Base-by-base conservation (phyloP, 2,888 invertebrate species). In the Tinea semifulvella region DNA sequence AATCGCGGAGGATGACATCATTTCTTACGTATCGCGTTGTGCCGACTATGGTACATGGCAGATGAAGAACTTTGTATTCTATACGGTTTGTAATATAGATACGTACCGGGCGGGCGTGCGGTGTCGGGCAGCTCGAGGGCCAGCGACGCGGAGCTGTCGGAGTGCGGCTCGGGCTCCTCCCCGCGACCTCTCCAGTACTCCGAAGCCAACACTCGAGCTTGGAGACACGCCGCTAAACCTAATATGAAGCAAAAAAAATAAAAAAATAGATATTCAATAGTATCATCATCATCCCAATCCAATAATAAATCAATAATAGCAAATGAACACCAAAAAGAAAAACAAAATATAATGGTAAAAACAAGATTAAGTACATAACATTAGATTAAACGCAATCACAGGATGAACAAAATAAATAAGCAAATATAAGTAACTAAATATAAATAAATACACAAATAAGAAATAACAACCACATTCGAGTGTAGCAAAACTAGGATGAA, bases 141-240 rank as follows among this genome's bases (percentile, higher is more conserved):
- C 48, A 86, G 70, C 48, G 86, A 86, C 47, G 86, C 86, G 52
- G 87, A 86, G 3, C 85, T 81, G 63, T 85, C 84, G 47, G 89
- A 89, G 74, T 88, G 89, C 39, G 89, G 85, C 65, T 89, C 88
- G 46, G 85, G 84, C 46, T 55, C 58, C 50, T 62, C 56, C 48
- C 55, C 64, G 49, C 83, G 84, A 45, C 83, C 84, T 60, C 85
- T 85, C 75, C 83, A 86, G 74, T 74, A 85, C 68, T 74, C 85
- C 54, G 77, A 83, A 38, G 86, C 86, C 45, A 92, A 81, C 53
- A 92, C 90, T 53, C 92, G 85, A 47, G 90, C 91, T 63, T 92
- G 92, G 50, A 93, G 70, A 45, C 91, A 91, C 43, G 92, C 93
- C 17, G 94, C 93, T 48, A 94, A 67, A 47, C 94, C 92, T 85